Evolutionary conservation across 2,113 vertebrate genomes (phyloP).

Genomic region (Lagenorhynchus albirostris): DNA sequence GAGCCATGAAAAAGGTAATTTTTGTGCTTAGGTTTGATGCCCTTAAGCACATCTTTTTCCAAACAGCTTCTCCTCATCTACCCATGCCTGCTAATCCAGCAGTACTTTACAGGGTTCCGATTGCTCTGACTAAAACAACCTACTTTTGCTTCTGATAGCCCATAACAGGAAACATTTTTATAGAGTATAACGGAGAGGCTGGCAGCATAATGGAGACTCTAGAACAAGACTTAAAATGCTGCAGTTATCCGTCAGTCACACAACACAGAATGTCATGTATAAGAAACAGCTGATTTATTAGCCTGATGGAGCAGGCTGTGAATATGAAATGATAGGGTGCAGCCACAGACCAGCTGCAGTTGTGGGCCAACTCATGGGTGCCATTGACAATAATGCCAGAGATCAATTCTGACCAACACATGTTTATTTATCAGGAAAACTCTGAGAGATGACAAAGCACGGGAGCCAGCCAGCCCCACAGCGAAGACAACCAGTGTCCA

Average conservation of each 20-base stretch:
- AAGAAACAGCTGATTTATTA: constrained; percentile 79
- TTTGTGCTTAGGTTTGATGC: not conserved
- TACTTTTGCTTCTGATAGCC: constrained; percentile 47
- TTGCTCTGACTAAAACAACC: constrained; percentile 41
- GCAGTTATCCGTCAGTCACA: constrained; percentile 72
- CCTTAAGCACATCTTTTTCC: not conserved
- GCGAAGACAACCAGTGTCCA: not conserved
- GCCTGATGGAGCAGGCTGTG: constrained; percentile 62
- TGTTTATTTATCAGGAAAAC: not conserved
- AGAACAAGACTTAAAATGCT: constrained; percentile 61
- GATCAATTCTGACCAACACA: not conserved
- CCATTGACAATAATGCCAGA: not conserved
- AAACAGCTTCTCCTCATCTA: not conserved
- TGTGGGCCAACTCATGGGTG: not conserved
- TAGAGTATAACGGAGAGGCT: constrained; percentile 55
- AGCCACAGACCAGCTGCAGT: not conserved
- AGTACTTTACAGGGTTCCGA: not conserved
- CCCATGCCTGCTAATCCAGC: not conserved
- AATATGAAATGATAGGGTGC: constrained; percentile 51
- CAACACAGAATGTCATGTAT: constrained; percentile 64
- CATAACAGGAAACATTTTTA: constrained; percentile 59
- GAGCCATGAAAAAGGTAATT: not conserved
- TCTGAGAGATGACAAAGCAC: not conserved
- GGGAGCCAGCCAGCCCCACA: not conserved
- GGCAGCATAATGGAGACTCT: constrained; percentile 59